Base-by-base conservation (phyloP, 2,888 invertebrate species). In the Polydrusus tereticollis region DNA sequence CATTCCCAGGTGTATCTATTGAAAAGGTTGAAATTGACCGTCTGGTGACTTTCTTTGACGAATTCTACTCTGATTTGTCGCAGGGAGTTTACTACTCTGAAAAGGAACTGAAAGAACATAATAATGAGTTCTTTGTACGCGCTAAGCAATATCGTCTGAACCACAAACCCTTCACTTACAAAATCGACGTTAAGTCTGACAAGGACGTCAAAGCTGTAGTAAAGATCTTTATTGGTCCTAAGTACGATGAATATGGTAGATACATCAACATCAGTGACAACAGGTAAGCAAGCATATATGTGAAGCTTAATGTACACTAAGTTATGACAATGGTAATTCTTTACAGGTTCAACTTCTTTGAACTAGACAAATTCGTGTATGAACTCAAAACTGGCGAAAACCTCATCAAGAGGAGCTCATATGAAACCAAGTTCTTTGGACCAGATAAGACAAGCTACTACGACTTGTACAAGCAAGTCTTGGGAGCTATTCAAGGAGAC, bases 211-310 rank as follows among this genome's bases (percentile, higher is more conserved):
- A 90, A 72, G 90, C 88, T 1, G 86, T 88, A 7, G 83, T 93
- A 67, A 90, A 90, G 77, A 84, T 92, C 20, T 93, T 90, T 88
- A 80, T 93, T 36, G 93, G 91, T 74, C 93, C 93, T 5, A 92
- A 91, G 83, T 90, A 89, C 80, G 89, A 92, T 79, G 86, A 87
- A 75, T 87, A 87, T 55, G 88, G 87, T 55, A 87, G 87, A 74
- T 84, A 85, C 33, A 80, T 89, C 26, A 83, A 85, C 72, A 80
- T 92, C 16, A 86, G 88, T 72, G 85, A 89, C 7, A 88, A 88
- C 82, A 87, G 88, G 82, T 84, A 47, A 21, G 20, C n/a, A n/a
- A n/a, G n/a, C n/a, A n/a, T n/a, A n/a, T n/a, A n/a, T n/a, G n/a
- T n/a, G n/a, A n/a, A n/a, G n/a, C n/a, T n/a, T n/a, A n/a, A n/a